Evolutionary conservation across 2,888 invertebrate species (phyloP), one percentile per base, ranked within the genome.

Genomic region (Mythimna vitellina): DNA sequence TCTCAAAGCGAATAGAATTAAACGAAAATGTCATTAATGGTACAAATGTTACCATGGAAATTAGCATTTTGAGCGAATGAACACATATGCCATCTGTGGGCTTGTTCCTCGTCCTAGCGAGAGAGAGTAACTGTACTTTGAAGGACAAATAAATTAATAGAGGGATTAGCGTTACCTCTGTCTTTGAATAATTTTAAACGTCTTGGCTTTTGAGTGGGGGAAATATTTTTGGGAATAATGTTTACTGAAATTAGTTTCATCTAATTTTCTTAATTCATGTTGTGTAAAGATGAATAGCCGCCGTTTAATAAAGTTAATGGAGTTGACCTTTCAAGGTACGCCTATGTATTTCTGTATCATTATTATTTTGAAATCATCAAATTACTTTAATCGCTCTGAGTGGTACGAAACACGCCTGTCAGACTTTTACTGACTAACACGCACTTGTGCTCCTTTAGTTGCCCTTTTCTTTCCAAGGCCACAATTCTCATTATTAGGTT

Each of bases 51-150:
- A 66, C 74, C 65, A 62, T 70, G 61, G 38, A 32, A 66, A 84
- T 84, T 84, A 60, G 83, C 84, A 84, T 84, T 78, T 84, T 84
- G 79, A 84, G 74, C 77, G 81, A 85, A 85, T 70, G 76, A 82
- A 80, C 75, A 80, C 80, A 78, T 68, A 73, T 75, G 61, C 38
- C 73, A 65, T 70, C 49, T 78, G 71, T 38, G 70, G 73, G 65
- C 61, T 76, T 63, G 60, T 58, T 68, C 73, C 64, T 73, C 74
- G 61, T 77, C 65, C 61, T 81, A 73, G 79, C 65, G 73, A 73
- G 70, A 68, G 65, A 68, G 67, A 76, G 72, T 74, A 57, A 68
- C 56, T 1, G 25, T 32, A 51, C 66, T 76, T 71, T 73, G 79
- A 70, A 74, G 56, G 57, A 61, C 57, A 17, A 70, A 74, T 76